These are phyloP conservation scores for Alcedo quadribrachys DNA, from an alignment of 2,797 vertebrate species.

Conservation along the genomic window DNA sequence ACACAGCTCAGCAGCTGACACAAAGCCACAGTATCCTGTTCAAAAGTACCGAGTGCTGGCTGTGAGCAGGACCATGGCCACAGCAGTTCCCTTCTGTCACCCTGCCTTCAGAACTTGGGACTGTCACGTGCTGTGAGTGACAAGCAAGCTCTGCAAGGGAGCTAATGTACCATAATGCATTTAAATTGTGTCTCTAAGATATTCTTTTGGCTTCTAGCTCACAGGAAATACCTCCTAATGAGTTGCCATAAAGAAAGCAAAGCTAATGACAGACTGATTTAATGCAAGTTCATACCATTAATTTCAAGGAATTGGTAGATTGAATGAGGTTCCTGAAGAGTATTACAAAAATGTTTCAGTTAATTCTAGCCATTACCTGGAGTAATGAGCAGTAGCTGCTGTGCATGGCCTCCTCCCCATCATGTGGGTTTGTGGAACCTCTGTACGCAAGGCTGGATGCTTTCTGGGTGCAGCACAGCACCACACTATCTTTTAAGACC, in stretches of 20 bases:
- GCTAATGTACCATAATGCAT: neutral
- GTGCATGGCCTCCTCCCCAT: neutral
- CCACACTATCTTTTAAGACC: neutral
- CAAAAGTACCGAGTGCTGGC: neutral
- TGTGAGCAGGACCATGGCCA: neutral
- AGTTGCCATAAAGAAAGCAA: constrained; percentile 15
- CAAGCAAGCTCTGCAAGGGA: neutral
- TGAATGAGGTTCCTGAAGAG: constrained; percentile 44
- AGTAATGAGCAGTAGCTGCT: constrained; percentile 50
- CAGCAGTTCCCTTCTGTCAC: neutral
- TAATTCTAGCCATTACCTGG: constrained; percentile 42
- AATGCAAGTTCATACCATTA: constrained; percentile 51
- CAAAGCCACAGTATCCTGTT: rapidly evolving
- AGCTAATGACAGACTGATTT: constrained; percentile 57
- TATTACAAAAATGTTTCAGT: constrained; percentile 36
- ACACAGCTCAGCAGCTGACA: neutral
- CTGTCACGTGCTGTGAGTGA: neutral
- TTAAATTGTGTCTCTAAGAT: neutral
- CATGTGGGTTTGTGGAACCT: neutral
- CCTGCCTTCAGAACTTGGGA: neutral
- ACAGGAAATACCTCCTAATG: constrained; percentile 55
- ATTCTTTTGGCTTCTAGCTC: constrained; percentile 8
- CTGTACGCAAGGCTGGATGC: neutral
- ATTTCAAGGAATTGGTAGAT: constrained; percentile 49
- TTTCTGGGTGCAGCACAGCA: neutral